Conservation (phyloP, 2,888 invertebrate genomes). For the Sinelater perroti region DNA sequence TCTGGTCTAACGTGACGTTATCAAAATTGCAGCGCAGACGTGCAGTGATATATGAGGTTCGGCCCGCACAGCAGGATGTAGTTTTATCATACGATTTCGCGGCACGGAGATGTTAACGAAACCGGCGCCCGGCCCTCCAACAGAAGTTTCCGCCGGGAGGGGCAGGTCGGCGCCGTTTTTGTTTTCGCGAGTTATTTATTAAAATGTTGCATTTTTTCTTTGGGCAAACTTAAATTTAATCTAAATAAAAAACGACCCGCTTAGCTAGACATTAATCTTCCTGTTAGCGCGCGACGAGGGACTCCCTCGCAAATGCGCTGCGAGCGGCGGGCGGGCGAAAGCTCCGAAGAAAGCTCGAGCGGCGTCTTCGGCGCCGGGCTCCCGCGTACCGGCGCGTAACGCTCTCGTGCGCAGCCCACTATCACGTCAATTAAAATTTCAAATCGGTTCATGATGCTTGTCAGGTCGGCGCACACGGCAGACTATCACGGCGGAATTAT, state of each 20-base stretch:
- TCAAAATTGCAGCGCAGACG: too few species aligned
- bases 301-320: not conserved
- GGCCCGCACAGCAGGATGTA: too few species aligned
- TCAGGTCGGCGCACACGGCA: conserved; percentile 32
- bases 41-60: too few species aligned
- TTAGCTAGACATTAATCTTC: conserved; percentile 15
- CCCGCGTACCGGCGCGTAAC: conserved; percentile 25
- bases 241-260: conserved; percentile 14
- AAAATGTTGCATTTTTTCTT: conserved; percentile 3
- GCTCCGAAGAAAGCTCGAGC: conserved; percentile 6
- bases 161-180: too few species aligned
- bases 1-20: too few species aligned
- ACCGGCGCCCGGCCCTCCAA: too few species aligned
- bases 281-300: conserved; percentile 11
- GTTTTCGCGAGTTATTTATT: too few species aligned
- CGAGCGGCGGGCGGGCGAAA: conserved; percentile 1
- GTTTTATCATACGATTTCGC: too few species aligned
- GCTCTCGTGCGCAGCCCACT: conserved; percentile 32
- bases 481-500: conserved; percentile 40
- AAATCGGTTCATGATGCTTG: conserved; percentile 42
- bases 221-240: conserved; percentile 13
- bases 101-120: too few species aligned
- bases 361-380: conserved; percentile 23
- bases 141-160: too few species aligned
- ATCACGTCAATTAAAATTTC: conserved; percentile 43